These are phyloP conservation scores for Pseudorhombus dupliciocellatus DNA, from an alignment of 2,113 vertebrate genomes.

Conservation along the genomic window DNA sequence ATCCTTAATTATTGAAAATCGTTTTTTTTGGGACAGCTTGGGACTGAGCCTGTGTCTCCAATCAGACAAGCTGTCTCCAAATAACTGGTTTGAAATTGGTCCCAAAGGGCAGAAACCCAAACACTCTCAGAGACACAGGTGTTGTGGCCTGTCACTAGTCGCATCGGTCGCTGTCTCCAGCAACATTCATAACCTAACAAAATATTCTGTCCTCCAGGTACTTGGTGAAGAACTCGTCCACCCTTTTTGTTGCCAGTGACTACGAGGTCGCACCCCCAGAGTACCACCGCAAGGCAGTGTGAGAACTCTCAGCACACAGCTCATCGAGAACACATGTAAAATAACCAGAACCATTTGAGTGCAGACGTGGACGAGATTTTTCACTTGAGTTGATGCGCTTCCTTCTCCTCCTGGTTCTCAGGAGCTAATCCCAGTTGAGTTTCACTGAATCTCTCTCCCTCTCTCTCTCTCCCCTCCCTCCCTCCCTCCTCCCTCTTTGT, in stretches of 20 bases:
- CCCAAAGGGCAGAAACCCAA: neutral
- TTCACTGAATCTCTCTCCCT: constrained; percentile 9
- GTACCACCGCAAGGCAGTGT: constrained; percentile 94
- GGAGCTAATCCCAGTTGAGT: constrained; percentile 36
- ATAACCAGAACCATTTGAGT: constrained; percentile 30
- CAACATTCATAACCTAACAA: neutral
- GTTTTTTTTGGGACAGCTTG: no score
- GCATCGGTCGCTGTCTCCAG: neutral
- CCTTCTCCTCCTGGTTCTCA: constrained; percentile 17
- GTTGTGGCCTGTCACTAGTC: no score
- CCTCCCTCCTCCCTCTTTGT: constrained; percentile 10
- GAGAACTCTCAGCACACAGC: constrained; percentile 44
- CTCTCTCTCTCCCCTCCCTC: constrained; percentile 7
- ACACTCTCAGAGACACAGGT: neutral
- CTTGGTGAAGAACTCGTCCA: constrained; percentile 91
- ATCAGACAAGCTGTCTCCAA: no score
- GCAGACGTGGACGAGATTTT: constrained; percentile 46
- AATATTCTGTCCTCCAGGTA: constrained; percentile 79
- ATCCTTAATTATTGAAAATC: neutral
- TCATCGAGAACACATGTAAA: constrained; percentile 24
- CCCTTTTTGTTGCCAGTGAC: constrained; percentile 89
- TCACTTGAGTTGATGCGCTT: constrained; percentile 49
- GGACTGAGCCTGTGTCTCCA: no score
- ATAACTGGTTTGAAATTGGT: no score
- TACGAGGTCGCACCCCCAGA: constrained; percentile 96